Conservation (phyloP, 2,113 vertebrate genomes). For the Arvicanthis niloticus region DNA sequence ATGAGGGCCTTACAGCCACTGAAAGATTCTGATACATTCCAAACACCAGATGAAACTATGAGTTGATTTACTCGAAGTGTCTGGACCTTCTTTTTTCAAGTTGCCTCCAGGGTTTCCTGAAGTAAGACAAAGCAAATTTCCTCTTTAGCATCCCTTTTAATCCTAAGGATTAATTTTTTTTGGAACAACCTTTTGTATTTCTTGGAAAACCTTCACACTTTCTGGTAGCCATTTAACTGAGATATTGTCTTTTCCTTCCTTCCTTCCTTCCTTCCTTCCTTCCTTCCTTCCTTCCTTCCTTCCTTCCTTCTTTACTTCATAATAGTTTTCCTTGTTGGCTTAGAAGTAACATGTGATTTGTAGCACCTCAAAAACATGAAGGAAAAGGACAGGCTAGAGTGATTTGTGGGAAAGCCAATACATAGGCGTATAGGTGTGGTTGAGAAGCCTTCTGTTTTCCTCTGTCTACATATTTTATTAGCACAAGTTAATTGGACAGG, state of each 20-base stretch:
- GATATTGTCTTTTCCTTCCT: background rate
- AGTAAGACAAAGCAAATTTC: background rate
- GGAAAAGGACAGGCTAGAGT: background rate
- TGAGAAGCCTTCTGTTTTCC: background rate
- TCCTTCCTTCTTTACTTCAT: background rate
- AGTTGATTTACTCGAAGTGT: background rate
- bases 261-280: background rate
- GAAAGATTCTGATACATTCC: slow-evolving; percentile 41
- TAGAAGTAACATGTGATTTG: background rate
- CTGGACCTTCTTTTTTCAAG: background rate
- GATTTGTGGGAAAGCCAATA: background rate
- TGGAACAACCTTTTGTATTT: background rate
- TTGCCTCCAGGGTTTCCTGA: background rate
- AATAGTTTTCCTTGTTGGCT: background rate
- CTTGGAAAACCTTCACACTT: background rate
- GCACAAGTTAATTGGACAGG: background rate
- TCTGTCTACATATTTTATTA: background rate
- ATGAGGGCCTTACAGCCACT: background rate
- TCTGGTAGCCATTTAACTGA: background rate
- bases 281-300: background rate
- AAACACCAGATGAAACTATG: slow-evolving; percentile 62
- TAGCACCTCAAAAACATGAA: background rate
- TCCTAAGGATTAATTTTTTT: background rate
- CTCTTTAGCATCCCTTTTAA: background rate
- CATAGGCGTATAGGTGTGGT: background rate